Conservation (phyloP, 1,140 invertebrate species). For the Globodera rostochiensis region DNA sequence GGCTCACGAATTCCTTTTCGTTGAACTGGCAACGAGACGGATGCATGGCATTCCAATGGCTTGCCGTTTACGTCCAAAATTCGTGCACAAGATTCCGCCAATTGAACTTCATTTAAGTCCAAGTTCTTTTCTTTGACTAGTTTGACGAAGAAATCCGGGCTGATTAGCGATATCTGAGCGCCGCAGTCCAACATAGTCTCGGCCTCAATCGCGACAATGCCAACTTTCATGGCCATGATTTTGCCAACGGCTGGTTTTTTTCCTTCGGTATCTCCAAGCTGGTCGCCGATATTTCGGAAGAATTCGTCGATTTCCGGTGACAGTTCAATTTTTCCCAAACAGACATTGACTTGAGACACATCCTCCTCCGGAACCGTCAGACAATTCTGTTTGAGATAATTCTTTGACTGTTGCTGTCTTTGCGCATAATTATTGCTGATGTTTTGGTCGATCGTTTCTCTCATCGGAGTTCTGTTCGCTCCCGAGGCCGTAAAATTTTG, state of each 20-base stretch:
- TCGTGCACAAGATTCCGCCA: background rate
- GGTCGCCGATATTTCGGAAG: too few relatives aligned
- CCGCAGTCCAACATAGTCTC: background rate
- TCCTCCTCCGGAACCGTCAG: background rate
- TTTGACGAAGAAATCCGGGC: background rate
- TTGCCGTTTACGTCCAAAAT: conserved; percentile 11
- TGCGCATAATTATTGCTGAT: too few relatives aligned
- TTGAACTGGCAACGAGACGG: too few relatives aligned
- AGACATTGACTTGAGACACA: too few relatives aligned
- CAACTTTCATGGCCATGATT: background rate
- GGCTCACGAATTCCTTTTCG: too few relatives aligned
- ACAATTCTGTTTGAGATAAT: background rate
- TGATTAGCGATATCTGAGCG: conserved; percentile 4
- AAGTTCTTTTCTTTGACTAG: background rate
- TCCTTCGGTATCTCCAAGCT: background rate
- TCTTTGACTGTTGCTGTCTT: background rate
- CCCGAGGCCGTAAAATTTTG: too few relatives aligned
- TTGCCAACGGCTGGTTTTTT: background rate
- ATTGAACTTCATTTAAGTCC: background rate
- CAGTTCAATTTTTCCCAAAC: too few relatives aligned
- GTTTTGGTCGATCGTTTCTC: too few relatives aligned
- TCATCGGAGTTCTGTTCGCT: too few relatives aligned
- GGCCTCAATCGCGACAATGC: background rate
- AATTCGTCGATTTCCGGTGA: too few relatives aligned
- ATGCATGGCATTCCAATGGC: too few relatives aligned